These are phyloP conservation scores for Odontocerum albicorne DNA, from an alignment of 2,888 invertebrate genomes.

Conservation along the genomic window DNA sequence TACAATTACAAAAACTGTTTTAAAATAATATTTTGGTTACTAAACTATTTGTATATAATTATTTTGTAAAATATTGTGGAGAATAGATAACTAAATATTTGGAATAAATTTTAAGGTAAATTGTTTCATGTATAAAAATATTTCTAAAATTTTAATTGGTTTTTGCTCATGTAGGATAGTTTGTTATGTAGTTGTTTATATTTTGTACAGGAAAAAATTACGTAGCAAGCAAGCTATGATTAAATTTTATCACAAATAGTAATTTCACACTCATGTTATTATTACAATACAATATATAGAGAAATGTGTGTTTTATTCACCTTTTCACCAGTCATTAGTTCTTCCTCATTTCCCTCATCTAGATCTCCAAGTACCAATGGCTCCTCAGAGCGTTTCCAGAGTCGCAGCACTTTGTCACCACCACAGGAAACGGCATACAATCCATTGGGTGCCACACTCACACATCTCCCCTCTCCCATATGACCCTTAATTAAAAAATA, in stretches of 20 bases:
- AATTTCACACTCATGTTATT: neutral
- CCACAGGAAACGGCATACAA: conserved; percentile 78
- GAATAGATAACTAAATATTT: too few species aligned
- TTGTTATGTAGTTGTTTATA: too few species aligned
- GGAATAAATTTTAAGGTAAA: too few species aligned
- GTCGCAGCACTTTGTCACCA: conserved; percentile 82
- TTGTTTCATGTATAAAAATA: too few species aligned
- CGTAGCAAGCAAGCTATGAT: neutral
- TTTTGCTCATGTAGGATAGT: neutral
- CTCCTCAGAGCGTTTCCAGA: conserved; percentile 86
- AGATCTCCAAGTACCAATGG: conserved; percentile 91
- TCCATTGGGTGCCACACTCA: conserved; percentile 82
- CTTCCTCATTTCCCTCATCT: conserved; percentile 82
- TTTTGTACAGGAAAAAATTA: too few species aligned
- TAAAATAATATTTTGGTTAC: too few species aligned
- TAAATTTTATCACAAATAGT: neutral
- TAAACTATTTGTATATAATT: too few species aligned
- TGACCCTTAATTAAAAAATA: conserved; percentile 66
- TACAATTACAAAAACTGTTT: too few species aligned
- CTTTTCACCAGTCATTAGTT: conserved; percentile 73
- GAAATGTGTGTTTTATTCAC: conserved; percentile 7
- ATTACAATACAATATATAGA: neutral
- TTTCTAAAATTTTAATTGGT: too few species aligned
- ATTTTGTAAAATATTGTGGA: too few species aligned
- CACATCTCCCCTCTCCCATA: conserved; percentile 73